Percentiles rank a stretch among this genome's conserved stretches.
Evolutionary conservation across 2,888 invertebrate genomes (phyloP).

Genomic region (Apotomis betuletana): DNA sequence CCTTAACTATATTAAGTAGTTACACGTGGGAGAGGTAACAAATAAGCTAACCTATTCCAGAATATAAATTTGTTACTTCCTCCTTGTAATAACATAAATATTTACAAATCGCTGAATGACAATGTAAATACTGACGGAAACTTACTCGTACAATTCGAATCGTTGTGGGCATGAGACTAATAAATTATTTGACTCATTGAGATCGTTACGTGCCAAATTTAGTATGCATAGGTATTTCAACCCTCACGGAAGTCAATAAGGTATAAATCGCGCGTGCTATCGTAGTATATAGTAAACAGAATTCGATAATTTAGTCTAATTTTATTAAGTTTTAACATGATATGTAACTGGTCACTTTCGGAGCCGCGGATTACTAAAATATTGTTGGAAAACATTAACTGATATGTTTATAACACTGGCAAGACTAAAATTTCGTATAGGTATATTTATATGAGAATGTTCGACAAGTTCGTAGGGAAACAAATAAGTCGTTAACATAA

Average conservation of each 20-base stretch:
- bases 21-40: conserved; percentile 23
- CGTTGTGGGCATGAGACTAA: conserved; percentile 5
- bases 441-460: too few species aligned
- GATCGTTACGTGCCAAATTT: conserved; percentile 9
- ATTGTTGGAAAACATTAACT: too few species aligned
- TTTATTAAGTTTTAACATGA: too few species aligned
- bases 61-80: too few species aligned
- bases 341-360: too few species aligned
- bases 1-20: too few species aligned
- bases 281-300: too few species aligned
- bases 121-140: neutral
- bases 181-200: conserved; percentile 11
- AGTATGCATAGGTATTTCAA: neutral
- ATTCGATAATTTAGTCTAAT: too few species aligned
- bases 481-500: neutral
- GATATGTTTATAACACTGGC: too few species aligned
- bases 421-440: too few species aligned
- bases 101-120: neutral
- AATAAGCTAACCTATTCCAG: neutral
- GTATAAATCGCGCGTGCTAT: neutral
- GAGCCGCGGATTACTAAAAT: too few species aligned
- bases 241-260: conserved; percentile 9
- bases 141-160: neutral
- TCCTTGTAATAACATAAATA: neutral
- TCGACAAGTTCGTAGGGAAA: too few species aligned